Evolutionary conservation across 2,888 invertebrate species (phyloP).

Genomic region (Hoplodrina blanda): DNA sequence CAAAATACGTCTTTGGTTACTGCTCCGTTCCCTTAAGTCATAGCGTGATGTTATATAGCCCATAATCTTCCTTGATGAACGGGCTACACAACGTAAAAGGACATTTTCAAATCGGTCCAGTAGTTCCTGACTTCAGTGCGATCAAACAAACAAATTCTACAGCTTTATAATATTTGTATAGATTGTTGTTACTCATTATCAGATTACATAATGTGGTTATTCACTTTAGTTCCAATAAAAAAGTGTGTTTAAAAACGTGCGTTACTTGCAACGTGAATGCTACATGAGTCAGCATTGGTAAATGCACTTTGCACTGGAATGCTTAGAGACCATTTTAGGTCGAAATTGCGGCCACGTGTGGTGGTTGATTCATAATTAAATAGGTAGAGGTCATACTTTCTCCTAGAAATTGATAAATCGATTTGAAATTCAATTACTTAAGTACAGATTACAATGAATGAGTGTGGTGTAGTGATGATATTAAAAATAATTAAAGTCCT

Average conservation of each 20-base stretch:
- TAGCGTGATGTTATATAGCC: too few relatives aligned
- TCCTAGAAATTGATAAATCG: background rate
- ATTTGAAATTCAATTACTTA: background rate
- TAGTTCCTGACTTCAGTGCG: too few relatives aligned
- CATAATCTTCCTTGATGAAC: too few relatives aligned
- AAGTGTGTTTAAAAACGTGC: conserved; percentile 13
- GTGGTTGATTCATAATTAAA: conserved; percentile 9
- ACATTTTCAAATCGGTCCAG: too few relatives aligned
- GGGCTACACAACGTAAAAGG: too few relatives aligned
- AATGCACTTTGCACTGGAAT: conserved; percentile 22
- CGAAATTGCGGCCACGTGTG: background rate
- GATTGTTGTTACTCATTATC: conserved; percentile 5
- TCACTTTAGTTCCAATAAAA: conserved; percentile 33
- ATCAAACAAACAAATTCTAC: too few relatives aligned
- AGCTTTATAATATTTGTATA: too few relatives aligned
- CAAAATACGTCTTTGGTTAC: too few relatives aligned
- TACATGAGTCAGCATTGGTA: conserved; percentile 34
- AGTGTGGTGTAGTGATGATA: background rate
- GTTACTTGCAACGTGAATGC: conserved; percentile 22
- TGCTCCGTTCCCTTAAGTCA: too few relatives aligned
- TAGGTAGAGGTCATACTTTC: background rate
- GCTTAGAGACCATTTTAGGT: background rate
- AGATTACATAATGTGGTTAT: conserved; percentile 31
- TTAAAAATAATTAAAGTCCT: too few relatives aligned
- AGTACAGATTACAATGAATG: background rate